Conservation (phyloP, 2,888 invertebrate genomes). For the Eueremaeus valkanovi region DNA sequence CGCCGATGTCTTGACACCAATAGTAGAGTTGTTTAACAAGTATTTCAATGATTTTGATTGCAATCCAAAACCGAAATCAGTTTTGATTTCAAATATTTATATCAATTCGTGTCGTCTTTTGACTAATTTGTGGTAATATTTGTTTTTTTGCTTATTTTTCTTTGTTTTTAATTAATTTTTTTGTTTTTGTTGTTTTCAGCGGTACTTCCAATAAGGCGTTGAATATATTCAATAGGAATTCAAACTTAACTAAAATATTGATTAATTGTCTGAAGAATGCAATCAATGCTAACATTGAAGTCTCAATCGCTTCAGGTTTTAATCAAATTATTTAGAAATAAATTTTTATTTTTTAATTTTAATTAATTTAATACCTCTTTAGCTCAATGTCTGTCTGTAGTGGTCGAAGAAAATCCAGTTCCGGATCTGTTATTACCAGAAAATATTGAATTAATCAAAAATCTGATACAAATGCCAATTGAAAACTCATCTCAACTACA, state of each 20-base stretch:
- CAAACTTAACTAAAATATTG: background rate
- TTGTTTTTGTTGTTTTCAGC: too few relatives aligned
- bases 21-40: background rate
- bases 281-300: background rate
- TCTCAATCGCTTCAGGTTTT: slow-evolving; percentile 9
- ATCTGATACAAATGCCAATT: background rate
- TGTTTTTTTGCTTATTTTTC: too few relatives aligned
- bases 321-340: background rate
- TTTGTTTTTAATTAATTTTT: background rate
- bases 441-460: background rate
- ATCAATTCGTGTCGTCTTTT: slow-evolving; percentile 26
- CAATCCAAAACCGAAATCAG: background rate
- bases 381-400: slow-evolving; percentile 2
- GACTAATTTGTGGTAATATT: slow-evolving; percentile 37
- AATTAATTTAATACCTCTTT: background rate
- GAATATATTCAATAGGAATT: slow-evolving; percentile 6
- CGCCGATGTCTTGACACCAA: slow-evolving; percentile 7
- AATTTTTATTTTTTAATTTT: background rate
- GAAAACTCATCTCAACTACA: background rate
- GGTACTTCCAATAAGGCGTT: slow-evolving; percentile 19
- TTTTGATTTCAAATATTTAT: slow-evolving; percentile 2
- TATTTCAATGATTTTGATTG: background rate
- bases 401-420: background rate
- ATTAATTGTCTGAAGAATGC: background rate
- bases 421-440: background rate